Evolutionary conservation across 2,113 vertebrate species (phyloP).

Genomic region (Ariopsis seemanni): DNA sequence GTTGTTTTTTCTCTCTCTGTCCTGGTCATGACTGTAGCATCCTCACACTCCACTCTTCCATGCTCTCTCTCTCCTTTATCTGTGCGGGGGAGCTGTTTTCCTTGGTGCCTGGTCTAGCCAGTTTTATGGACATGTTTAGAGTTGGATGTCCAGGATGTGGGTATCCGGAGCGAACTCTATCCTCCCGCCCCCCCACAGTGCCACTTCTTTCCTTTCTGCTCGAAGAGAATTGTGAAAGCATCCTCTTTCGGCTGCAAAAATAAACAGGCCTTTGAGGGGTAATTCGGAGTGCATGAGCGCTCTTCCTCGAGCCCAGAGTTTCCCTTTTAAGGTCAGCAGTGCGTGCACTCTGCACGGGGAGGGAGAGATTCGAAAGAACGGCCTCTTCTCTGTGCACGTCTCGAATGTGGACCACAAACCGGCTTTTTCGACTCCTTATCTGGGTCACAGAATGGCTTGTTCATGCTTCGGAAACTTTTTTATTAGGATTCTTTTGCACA

Average conservation of each 20-base stretch:
- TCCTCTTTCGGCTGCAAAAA: conserved; percentile 36
- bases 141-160: conserved; percentile 37
- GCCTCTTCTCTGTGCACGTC: neutral
- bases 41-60: neutral
- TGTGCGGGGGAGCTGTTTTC: neutral
- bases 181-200: neutral
- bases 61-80: neutral
- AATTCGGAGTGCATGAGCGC: conserved; percentile 45
- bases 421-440: conserved; percentile 16
- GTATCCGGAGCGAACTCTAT: conserved; percentile 13
- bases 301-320: conserved; percentile 44
- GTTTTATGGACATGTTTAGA: conserved; percentile 43
- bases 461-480: conserved; percentile 1
- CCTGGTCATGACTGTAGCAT: neutral
- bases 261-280: conserved; percentile 49
- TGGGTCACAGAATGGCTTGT: neutral
- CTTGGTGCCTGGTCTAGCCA: neutral
- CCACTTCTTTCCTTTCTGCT: conserved; percentile 39
- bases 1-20: neutral
- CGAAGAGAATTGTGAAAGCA: conserved; percentile 48
- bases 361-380: conserved; percentile 17
- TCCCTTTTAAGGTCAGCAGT: conserved; percentile 56
- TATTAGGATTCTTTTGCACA: neutral
- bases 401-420: conserved; percentile 14
- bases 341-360: conserved; percentile 19